Conservation (phyloP, 2,113 vertebrate species). For the Ailurus styani region DNA sequence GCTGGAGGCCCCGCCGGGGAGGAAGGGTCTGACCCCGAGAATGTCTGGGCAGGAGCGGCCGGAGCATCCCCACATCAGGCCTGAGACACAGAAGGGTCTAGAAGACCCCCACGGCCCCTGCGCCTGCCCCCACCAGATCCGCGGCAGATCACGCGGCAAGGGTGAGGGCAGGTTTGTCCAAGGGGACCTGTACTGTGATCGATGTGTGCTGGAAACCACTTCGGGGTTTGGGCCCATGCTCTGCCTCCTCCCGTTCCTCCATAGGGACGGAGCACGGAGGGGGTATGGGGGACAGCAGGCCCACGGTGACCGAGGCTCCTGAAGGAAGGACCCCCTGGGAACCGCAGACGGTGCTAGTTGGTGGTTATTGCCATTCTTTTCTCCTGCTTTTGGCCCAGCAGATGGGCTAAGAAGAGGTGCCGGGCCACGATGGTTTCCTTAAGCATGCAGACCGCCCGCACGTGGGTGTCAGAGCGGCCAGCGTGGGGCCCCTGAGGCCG, state of each 20-base stretch:
- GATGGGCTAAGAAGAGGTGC: slow-evolving; percentile 56
- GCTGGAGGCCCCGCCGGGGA: neutral
- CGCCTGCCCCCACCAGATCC: neutral
- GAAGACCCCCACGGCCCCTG: neutral
- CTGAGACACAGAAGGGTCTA: neutral
- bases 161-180: neutral
- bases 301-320: slow-evolving; percentile 35
- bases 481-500: slow-evolving; percentile 31
- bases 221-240: neutral
- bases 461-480: slow-evolving; percentile 59
- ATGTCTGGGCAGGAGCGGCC: neutral
- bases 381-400: slow-evolving; percentile 65
- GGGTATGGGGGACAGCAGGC: neutral
- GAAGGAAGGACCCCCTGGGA: neutral
- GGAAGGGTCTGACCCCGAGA: neutral
- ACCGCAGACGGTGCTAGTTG: slow-evolving; percentile 61
- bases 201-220: neutral
- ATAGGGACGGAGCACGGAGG: neutral
- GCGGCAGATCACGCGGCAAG: neutral
- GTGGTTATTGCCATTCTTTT: slow-evolving; percentile 36
- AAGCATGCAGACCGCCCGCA: neutral
- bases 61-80: neutral
- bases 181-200: no score
- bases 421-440: slow-evolving; percentile 61
- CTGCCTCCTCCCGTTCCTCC: neutral